Base-by-base conservation (phyloP, 1,140 invertebrate genomes). In the Penaeus chinensis region DNA sequence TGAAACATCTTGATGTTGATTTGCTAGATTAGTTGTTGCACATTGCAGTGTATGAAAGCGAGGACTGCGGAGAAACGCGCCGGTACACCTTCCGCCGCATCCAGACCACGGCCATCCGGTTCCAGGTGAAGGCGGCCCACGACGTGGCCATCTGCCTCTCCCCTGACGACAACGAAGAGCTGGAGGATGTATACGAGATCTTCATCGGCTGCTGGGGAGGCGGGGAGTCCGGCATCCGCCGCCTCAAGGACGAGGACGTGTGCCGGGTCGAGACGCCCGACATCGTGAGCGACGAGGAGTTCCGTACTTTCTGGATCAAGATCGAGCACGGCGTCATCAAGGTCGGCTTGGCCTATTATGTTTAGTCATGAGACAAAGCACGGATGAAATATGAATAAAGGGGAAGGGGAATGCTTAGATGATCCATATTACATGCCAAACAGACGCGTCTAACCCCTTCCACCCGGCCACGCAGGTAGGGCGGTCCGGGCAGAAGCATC, bases 161-260 rank as follows among this genome's bases (percentile, higher is more conserved):
- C 11, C 54, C 84, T 10, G 86, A 89, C 66, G 76, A 90, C 60
- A 74, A 86, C 37, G 87, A 90, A 66, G 85, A 87, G 42, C 84
- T 78, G 4, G 82, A 87, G 69, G 89, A 90, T 61, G 85, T 87
- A 81, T 90, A 90, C 84, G 87, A 90, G 88, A 85, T 90, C 80
- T 90, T 90, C 77, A 90, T 90, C 22, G 89, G 89, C 16, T 89
- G 89, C 81, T 90, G 89, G 89, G 89, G 77, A 4, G 89, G 88
- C 37, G 89, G 82, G 1, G 85, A 89, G 54, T 89, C 87, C 20
- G 88, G 87, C 69, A 89, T 89, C 61, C 79, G 89, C n/a, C 60
- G 89, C 19, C 37, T 54, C 18, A 89, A 77, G 32, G 54, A 87
- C 8, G 87, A 90, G 27, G 89, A 90, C 42, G 88, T 90, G 19